Conservation (phyloP, 2,113 vertebrate species). For the Stictonetta naevosa region DNA sequence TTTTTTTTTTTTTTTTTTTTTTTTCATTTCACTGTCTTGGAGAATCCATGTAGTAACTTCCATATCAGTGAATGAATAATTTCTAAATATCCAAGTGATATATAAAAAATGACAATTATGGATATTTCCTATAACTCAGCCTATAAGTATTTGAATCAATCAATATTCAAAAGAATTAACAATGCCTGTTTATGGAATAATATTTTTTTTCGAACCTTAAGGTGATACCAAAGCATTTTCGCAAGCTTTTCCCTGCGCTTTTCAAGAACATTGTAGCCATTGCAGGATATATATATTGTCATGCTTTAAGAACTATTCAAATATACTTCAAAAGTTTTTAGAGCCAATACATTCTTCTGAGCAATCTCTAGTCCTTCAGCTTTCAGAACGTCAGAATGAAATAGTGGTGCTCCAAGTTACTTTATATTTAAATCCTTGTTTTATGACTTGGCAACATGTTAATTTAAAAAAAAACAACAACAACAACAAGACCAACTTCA, state of each 20-base stretch:
- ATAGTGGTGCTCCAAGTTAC: slow-evolving; percentile 6
- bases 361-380: background rate
- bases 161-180: slow-evolving; percentile 49
- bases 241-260: slow-evolving; percentile 29
- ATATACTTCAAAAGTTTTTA: slow-evolving; percentile 49
- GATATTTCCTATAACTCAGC: slow-evolving; percentile 31
- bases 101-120: slow-evolving; percentile 8
- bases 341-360: slow-evolving; percentile 3
- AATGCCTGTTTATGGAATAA: slow-evolving; percentile 28
- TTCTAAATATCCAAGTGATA: background rate
- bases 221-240: slow-evolving; percentile 50
- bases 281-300: background rate
- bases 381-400: slow-evolving; percentile 38
- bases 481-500: slow-evolving; percentile 47
- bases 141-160: slow-evolving; percentile 27
- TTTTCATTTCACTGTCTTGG: background rate
- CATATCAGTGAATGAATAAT: background rate
- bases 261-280: background rate
- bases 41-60: background rate
- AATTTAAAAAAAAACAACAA: background rate
- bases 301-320: slow-evolving; percentile 30
- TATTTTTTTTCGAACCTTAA: slow-evolving; percentile 42
- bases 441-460: slow-evolving; percentile 16
- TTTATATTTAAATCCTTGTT: slow-evolving; percentile 47
- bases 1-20: background rate